A percentile compares a stretch with the other conserved stretches of the same genome.
Conservation (phyloP, 2,888 invertebrate species). For the Craniophora ligustri region DNA sequence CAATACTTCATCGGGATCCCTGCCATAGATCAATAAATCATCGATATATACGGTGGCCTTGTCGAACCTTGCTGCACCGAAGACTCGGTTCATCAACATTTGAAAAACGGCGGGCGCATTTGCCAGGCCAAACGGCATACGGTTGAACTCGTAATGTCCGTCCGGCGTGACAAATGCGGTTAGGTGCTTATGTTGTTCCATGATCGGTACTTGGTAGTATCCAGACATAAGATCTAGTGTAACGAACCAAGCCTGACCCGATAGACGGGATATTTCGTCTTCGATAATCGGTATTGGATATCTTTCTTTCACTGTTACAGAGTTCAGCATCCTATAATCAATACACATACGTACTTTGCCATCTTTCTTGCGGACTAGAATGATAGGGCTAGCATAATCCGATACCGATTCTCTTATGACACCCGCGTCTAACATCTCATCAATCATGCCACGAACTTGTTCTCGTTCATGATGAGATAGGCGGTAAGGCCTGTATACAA, state of each 20-base stretch:
- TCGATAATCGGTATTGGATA: slow-evolving; percentile 47
- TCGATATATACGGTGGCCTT: slow-evolving; percentile 8
- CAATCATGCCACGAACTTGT: slow-evolving; percentile 6
- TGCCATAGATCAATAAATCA: not conserved
- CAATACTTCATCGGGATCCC: not conserved
- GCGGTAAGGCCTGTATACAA: slow-evolving; percentile 15
- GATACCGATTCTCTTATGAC: slow-evolving; percentile 13
- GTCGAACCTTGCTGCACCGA: slow-evolving; percentile 9
- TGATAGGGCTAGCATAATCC: slow-evolving; percentile 12
- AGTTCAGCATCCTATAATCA: slow-evolving; percentile 7
- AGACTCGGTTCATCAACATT: slow-evolving; percentile 22
- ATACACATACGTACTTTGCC: slow-evolving; percentile 3
- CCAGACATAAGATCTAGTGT: slow-evolving; percentile 4
- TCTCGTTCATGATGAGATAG: slow-evolving; percentile 15
- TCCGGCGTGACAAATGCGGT: too few relatives aligned
- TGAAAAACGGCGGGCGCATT: slow-evolving; percentile 38
- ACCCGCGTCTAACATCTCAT: slow-evolving; percentile 7
- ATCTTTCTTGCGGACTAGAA: slow-evolving; percentile 12
- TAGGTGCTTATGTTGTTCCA: not conserved
- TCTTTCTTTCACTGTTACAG: slow-evolving; percentile 35
- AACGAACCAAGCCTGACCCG: slow-evolving; percentile 12
- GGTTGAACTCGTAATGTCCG: slow-evolving; percentile 62
- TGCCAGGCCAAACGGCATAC: slow-evolving; percentile 52
- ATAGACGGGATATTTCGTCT: slow-evolving; percentile 27
- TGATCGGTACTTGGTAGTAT: slow-evolving; percentile 1